A percentile compares a stretch with the other conserved stretches of the same genome.
These are phyloP conservation scores for Pomatorhinus ruficollis DNA, from an alignment of 2,113 vertebrate genomes.

Conservation along the genomic window DNA sequence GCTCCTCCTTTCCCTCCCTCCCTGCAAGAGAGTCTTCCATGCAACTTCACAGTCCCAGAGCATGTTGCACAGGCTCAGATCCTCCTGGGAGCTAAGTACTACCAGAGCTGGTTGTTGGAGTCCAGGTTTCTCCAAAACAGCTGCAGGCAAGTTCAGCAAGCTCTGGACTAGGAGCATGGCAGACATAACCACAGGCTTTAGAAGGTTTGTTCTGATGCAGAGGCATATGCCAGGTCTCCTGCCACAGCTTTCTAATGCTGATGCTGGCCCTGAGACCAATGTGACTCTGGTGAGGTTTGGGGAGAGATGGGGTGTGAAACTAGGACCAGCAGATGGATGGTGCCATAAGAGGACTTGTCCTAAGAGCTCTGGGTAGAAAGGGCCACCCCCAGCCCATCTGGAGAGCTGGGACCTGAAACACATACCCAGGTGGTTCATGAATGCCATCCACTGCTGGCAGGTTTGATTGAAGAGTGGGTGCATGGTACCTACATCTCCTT, in stretches of 20 bases:
- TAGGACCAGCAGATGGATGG: neutral
- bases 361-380: neutral
- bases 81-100: neutral
- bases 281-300: neutral
- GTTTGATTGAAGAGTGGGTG: constrained; percentile 82
- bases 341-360: neutral
- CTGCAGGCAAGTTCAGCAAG: neutral
- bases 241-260: neutral
- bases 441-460: constrained; percentile 85
- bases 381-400: neutral
- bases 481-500: constrained; percentile 86
- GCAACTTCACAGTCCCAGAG: neutral
- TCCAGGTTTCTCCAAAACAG: neutral
- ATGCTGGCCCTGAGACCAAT: neutral
- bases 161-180: neutral
- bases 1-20: neutral
- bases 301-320: neutral
- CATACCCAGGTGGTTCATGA: constrained; percentile 85
- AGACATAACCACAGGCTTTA: neutral
- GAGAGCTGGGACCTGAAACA: constrained; percentile 12
- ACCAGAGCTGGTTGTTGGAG: neutral
- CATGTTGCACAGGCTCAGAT: neutral
- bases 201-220: neutral
- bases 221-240: neutral
- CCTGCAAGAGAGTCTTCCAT: neutral